phyloP scores from a whole-genome alignment of 2,797 vertebrate genomes.

The Emys orbicularis region DNA sequence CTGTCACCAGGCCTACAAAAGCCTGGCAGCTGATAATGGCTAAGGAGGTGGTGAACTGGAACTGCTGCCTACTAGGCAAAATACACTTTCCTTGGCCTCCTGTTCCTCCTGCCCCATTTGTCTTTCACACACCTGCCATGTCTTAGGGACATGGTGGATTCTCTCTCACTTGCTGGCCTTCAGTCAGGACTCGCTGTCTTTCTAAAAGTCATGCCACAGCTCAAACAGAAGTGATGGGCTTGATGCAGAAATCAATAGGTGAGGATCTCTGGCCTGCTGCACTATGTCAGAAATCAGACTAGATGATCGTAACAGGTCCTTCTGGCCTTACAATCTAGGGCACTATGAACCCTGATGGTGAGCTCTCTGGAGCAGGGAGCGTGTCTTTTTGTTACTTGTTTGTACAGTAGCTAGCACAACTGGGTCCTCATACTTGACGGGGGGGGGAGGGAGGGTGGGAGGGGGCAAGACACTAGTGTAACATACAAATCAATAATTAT shows the following conservation, averaged over 20 bases:
- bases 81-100: not conserved
- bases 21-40: fast-evolving
- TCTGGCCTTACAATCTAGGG: not conserved
- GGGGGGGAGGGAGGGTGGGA: too few species aligned
- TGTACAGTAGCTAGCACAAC: not conserved
- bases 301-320: not conserved
- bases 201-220: not conserved
- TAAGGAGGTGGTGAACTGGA: not conserved
- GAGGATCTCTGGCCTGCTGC: not conserved
- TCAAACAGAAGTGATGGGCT: not conserved
- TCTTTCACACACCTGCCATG: not conserved
- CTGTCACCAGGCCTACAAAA: fast-evolving
- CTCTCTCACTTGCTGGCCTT: not conserved
- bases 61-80: not conserved
- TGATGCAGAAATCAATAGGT: not conserved
- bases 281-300: not conserved
- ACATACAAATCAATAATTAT: not conserved
- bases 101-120: not conserved
- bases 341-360: not conserved
- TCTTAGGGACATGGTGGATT: not conserved
- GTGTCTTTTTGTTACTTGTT: not conserved
- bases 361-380: not conserved
- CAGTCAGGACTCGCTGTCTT: fast-evolving
- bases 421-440: not conserved
- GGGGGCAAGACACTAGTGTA: not conserved